These are phyloP conservation scores for Caenorhabditis macrosperma DNA, from an alignment of 2,888 invertebrate species.

Conservation along the genomic window DNA sequence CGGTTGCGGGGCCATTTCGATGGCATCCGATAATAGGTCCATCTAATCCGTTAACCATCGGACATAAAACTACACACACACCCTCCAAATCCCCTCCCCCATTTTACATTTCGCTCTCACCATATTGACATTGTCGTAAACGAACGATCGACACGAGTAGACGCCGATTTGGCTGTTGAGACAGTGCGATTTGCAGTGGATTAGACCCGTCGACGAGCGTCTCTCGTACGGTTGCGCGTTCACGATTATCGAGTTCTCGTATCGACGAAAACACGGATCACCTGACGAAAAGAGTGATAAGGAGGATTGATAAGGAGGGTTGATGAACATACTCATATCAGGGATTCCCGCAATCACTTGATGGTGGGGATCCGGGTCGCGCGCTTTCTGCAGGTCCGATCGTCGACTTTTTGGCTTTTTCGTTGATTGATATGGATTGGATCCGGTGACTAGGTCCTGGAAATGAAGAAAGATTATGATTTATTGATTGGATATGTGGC, in stretches of 20 bases:
- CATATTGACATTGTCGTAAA: slow-evolving; percentile 79
- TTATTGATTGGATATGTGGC: too few species aligned
- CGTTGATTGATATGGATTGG: slow-evolving; percentile 27
- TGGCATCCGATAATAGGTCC: too few species aligned
- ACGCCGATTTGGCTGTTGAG: slow-evolving; percentile 75
- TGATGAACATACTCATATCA: slow-evolving; percentile 75
- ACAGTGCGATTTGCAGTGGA: slow-evolving; percentile 78
- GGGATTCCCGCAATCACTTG: slow-evolving; percentile 76
- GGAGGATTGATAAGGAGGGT: neutral
- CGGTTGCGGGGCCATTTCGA: too few species aligned
- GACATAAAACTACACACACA: neutral
- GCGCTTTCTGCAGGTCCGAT: slow-evolving; percentile 15
- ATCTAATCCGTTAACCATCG: too few species aligned
- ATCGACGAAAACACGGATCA: slow-evolving; percentile 80
- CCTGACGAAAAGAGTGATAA: slow-evolving; percentile 59
- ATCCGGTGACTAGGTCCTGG: slow-evolving; percentile 35
- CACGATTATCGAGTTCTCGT: slow-evolving; percentile 78
- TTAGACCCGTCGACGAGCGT: slow-evolving; percentile 71
- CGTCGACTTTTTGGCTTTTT: slow-evolving; percentile 31
- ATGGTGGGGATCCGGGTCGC: slow-evolving; percentile 45
- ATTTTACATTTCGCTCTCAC: too few species aligned
- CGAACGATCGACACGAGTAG: slow-evolving; percentile 79
- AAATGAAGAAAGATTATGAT: too few species aligned
- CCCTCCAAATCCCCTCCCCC: neutral
- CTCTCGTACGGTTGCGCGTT: slow-evolving; percentile 80